Percentiles rank a stretch among this genome's conserved stretches.
These are phyloP conservation scores for Rapana venosa DNA, from an alignment of 2,888 invertebrate genomes.

Conservation along the genomic window DNA sequence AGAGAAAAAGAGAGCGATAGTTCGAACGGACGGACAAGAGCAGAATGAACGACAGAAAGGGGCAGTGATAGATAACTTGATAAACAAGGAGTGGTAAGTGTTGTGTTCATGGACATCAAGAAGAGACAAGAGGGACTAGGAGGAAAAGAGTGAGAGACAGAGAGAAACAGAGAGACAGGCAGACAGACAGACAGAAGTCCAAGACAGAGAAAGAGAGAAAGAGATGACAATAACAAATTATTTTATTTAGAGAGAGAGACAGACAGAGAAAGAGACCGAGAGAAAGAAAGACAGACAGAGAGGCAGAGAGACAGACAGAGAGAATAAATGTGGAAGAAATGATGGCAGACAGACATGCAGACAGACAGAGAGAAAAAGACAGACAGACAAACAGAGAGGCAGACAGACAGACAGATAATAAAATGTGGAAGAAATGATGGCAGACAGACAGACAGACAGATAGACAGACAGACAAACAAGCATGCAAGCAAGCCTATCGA, in stretches of 20 bases:
- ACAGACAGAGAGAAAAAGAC: background rate
- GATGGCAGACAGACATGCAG: background rate
- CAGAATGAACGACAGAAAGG: no score
- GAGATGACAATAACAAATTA: no score
- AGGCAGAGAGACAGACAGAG: background rate
- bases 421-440: background rate
- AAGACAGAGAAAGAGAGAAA: background rate
- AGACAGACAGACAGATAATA: background rate
- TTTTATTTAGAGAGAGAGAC: background rate
- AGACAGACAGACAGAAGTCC: background rate
- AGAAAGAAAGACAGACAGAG: background rate
- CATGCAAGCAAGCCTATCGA: background rate
- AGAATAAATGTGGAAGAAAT: background rate
- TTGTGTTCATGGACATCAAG: no score
- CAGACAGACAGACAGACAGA: background rate
- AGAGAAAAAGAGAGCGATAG: no score
- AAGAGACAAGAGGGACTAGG: no score
- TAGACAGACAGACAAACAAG: background rate
- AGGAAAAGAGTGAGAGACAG: no score
- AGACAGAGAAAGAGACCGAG: background rate
- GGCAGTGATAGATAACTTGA: no score
- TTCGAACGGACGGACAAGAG: no score
- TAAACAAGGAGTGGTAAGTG: no score
- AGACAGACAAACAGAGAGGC: background rate
- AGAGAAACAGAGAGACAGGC: background rate